Base-by-base conservation (phyloP, 2,113 vertebrate species). In the Rallus limicola region DNA sequence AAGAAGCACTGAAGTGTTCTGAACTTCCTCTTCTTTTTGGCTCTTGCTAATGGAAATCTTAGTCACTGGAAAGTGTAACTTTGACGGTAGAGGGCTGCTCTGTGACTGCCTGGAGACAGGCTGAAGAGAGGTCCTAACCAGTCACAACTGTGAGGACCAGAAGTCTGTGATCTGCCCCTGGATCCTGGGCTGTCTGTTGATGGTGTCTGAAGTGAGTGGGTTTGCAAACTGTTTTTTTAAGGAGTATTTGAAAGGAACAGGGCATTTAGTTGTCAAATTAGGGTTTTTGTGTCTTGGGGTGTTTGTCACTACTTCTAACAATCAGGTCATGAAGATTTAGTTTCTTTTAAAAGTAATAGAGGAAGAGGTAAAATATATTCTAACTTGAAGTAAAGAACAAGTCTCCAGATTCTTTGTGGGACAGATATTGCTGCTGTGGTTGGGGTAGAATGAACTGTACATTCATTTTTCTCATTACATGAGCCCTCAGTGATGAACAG, bases 161-260 rank as follows among this genome's bases (percentile, higher is more conserved):
- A 53, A 71, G 10, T 5, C 52, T 34, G 13, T 36, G 48, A 44
- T 72, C 50, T 77, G 64, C 36, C 40, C 16, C 59, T 24, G 5
- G 4, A 31, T 44, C 25, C 40, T 42, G 50, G 58, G 40, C 28
- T 64, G 21, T 9, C n/a, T 40, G 11, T 78, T 29, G 36, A 9
- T 0, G 0, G 9, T 34, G 26, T 24, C 28, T 40, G 55, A 38
- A 65, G n/a, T 1, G 1, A 64, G 13, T 0, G 3, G n/a, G 13
- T 15, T 74, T 79, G 63, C 34, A 36, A 71, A 34, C 29, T 24
- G n/a, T 38, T 91, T 56, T 33, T 29, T 42, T 85, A 72, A 64
- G 56, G 29, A 72, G 11, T 53, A 44, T 11, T 1, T 72, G 46
- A 46, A 76, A 48, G 25, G n/a, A 86, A 8, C 0, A 4, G 13